These are phyloP conservation scores for Hydrozoanthus gracilis DNA, from an alignment of 92 coral and sea anemone genomes.

Conservation along the genomic window DNA sequence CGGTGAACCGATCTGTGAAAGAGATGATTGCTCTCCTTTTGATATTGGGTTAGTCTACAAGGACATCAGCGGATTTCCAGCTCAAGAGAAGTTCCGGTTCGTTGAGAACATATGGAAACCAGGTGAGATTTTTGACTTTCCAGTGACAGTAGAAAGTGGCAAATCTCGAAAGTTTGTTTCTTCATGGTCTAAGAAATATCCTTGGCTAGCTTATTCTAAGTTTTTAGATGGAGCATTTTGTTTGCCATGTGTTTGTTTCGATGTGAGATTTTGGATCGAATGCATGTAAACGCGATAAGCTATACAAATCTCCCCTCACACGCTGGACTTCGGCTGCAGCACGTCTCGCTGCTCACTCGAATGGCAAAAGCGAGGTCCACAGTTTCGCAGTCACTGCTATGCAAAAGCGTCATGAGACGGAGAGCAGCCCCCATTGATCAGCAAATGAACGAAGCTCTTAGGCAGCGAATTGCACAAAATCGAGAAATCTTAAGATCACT, in stretches of 20 bases:
- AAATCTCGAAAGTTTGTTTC: conserved; percentile 60
- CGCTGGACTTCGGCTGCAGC: conserved; percentile 44
- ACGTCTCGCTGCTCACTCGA: conserved; percentile 37
- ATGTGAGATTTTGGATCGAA: no score
- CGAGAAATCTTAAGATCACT: conserved; percentile 44
- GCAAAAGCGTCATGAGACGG: conserved; percentile 49
- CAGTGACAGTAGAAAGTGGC: conserved; percentile 8
- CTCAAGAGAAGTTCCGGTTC: conserved; percentile 54
- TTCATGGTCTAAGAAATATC: conserved; percentile 51
- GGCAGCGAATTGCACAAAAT: conserved; percentile 38
- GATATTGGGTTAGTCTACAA: conserved; percentile 30
- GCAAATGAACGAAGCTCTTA: conserved; percentile 33
- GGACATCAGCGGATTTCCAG: conserved; percentile 42
- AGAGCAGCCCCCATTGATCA: conserved; percentile 53
- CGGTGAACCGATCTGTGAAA: conserved; percentile 5
- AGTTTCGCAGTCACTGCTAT: conserved; percentile 41
- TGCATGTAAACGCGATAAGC: no score
- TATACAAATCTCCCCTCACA: no score
- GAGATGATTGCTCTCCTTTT: not conserved
- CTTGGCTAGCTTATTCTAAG: conserved; percentile 66
- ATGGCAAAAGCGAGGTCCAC: conserved; percentile 43
- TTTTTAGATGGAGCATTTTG: conserved; percentile 59
- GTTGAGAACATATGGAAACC: conserved; percentile 64
- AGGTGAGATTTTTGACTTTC: conserved; percentile 16
- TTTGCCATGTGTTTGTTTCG: no score